Conservation (phyloP, 2,888 invertebrate species). For the Andrena flavipes region DNA sequence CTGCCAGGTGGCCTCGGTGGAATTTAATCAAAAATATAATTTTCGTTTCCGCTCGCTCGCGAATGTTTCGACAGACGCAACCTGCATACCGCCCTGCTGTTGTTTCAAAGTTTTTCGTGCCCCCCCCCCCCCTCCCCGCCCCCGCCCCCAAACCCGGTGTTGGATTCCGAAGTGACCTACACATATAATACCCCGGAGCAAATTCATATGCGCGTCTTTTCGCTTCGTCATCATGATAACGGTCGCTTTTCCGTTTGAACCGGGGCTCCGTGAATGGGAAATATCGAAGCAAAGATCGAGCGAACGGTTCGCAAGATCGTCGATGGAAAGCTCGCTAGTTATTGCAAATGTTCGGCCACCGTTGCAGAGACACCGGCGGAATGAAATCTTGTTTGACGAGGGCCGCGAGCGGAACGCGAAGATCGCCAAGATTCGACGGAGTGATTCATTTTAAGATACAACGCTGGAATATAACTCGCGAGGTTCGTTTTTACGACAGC, state of each 20-base stretch:
- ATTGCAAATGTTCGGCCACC: not conserved
- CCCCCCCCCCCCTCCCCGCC: too few species aligned
- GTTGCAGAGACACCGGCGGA: not conserved
- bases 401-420: not conserved
- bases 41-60: slow-evolving; percentile 5
- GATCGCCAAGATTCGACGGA: not conserved
- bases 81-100: not conserved
- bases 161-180: slow-evolving; percentile 36
- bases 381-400: not conserved
- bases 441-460: too few species aligned
- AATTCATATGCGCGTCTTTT: slow-evolving; percentile 20
- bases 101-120: slow-evolving; percentile 34
- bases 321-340: not conserved
- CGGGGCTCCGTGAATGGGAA: not conserved
- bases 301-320: not conserved
- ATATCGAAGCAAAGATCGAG: not conserved
- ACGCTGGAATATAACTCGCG: too few species aligned
- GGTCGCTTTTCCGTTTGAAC: not conserved
- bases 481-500: slow-evolving; percentile 15
- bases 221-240: not conserved
- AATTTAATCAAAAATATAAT: slow-evolving; percentile 56
- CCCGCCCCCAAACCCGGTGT: too few species aligned
- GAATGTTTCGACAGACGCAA: not conserved
- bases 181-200: slow-evolving; percentile 36
- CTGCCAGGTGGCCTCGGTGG: not conserved